Evolutionary conservation across 30 jellyfish, hydroid and myxozoan species (phyloP).

Genomic region (Catostylus mosaicus): DNA sequence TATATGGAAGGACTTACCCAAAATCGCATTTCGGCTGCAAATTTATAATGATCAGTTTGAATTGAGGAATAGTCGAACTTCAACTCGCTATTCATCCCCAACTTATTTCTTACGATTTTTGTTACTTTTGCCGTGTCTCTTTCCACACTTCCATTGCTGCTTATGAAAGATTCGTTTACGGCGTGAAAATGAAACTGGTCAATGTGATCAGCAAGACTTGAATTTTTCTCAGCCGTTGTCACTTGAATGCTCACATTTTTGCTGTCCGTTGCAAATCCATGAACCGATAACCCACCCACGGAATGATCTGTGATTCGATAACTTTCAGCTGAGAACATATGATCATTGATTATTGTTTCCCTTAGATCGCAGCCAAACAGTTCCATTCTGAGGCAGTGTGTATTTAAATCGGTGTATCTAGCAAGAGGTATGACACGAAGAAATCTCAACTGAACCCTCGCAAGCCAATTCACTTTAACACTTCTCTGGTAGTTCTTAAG

Average conservation of each 20-base stretch:
- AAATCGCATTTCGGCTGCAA: neutral
- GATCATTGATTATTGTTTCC: neutral
- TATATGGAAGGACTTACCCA: constrained; percentile 42
- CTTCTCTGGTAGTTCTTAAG: neutral
- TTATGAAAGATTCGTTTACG: neutral
- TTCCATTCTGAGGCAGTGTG: constrained; percentile 39
- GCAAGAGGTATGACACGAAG: constrained; percentile 3
- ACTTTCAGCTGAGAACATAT: neutral
- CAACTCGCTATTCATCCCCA: neutral
- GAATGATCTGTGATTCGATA: neutral
- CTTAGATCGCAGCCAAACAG: constrained; percentile 31
- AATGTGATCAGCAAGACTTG: constrained; percentile 19
- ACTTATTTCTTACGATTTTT: neutral
- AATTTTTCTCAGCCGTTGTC: constrained; percentile 6
- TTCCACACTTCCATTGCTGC: neutral
- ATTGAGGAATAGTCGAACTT: neutral
- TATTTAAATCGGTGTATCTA: neutral
- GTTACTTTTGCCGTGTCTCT: constrained; percentile 4
- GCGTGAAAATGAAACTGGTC: constrained; percentile 8
- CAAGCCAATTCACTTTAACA: constrained; percentile 32
- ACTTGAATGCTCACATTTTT: neutral
- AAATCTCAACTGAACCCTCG: constrained; percentile 12
- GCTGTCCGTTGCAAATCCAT: neutral
- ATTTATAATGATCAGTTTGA: neutral
- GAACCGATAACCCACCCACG: constrained; percentile 7